A percentile compares a stretch with the other conserved stretches of the same genome.
Conservation (phyloP, 2,888 invertebrate species). For the Escarpia spicata region DNA sequence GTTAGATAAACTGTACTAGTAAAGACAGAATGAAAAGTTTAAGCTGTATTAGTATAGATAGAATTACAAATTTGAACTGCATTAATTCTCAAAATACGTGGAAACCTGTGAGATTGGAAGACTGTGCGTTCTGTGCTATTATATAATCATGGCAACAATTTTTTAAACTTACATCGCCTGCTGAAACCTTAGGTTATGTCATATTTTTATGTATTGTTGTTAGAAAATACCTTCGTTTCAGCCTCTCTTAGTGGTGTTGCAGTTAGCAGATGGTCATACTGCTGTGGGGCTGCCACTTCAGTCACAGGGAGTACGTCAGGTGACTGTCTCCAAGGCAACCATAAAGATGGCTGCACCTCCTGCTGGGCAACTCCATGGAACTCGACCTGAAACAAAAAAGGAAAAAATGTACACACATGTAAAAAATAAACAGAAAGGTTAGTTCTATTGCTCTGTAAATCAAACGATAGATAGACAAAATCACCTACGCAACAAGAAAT, state of each 20-base stretch:
- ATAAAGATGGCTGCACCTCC: constrained; percentile 6
- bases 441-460: not conserved
- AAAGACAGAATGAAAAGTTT: not conserved
- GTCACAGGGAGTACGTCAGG: not conserved
- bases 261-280: not conserved
- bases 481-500: too few species aligned
- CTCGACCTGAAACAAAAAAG: not conserved
- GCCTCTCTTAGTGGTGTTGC: not conserved
- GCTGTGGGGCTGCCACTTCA: not conserved
- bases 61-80: not conserved
- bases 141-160: too few species aligned
- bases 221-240: not conserved
- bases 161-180: not conserved
- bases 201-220: not conserved
- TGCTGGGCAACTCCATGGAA: not conserved
- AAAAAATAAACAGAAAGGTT: not conserved
- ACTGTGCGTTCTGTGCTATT: too few species aligned
- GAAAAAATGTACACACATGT: not conserved
- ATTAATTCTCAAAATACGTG: too few species aligned
- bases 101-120: too few species aligned
- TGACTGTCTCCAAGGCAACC: not conserved
- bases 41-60: too few species aligned
- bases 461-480: too few species aligned
- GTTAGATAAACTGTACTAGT: not conserved
- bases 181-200: not conserved